phyloP scores from a whole-genome alignment of 2,888 invertebrate genomes.

The Pteria penguin region DNA sequence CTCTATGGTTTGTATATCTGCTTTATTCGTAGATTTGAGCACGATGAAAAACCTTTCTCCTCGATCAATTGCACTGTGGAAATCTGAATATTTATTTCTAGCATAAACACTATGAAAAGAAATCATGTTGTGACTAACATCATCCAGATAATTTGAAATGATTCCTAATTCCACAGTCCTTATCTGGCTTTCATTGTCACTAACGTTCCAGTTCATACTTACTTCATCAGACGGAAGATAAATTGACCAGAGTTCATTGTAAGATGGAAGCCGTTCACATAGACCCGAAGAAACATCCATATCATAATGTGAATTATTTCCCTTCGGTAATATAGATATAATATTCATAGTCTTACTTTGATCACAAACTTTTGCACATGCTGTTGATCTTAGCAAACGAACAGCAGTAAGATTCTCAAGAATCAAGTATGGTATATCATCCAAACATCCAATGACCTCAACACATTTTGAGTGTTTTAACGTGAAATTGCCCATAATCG shows the following conservation, averaged over 20 bases:
- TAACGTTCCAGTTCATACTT: constrained; percentile 42
- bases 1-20: constrained; percentile 30
- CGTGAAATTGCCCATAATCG: constrained; percentile 40
- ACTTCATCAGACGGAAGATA: constrained; percentile 33
- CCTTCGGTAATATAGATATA: background rate
- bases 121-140: constrained; percentile 15
- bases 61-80: constrained; percentile 42
- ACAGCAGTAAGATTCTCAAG: constrained; percentile 36
- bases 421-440: constrained; percentile 40
- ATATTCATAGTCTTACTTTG: background rate
- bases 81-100: constrained; percentile 29
- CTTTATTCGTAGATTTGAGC: constrained; percentile 45
- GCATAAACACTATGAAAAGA: constrained; percentile 22
- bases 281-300: background rate
- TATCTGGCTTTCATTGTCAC: constrained; percentile 50
- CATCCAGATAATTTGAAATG: constrained; percentile 45
- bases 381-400: background rate
- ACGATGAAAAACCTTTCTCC: constrained; percentile 41
- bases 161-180: constrained; percentile 50
- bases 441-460: constrained; percentile 42
- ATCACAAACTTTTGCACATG: background rate
- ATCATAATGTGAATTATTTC: background rate
- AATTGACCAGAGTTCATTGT: constrained; percentile 4
- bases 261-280: background rate
- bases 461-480: constrained; percentile 38